Base-by-base conservation (phyloP, 2,113 vertebrate genomes). In the Corythornis vintsioides region DNA sequence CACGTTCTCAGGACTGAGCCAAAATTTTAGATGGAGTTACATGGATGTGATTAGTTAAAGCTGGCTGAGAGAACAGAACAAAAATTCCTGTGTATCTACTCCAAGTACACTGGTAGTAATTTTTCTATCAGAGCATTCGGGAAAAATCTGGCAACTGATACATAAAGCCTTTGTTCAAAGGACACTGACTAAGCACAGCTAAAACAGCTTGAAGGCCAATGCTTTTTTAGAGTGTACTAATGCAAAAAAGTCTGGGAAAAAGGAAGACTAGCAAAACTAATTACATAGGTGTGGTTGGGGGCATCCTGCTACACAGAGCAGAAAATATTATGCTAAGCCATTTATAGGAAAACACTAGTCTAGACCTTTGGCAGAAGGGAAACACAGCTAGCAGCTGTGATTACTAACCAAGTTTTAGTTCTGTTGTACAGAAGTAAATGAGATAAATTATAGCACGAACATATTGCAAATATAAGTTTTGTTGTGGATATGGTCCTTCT, bases 291-390 rank as follows among this genome's bases (percentile, higher is more conserved):
- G 10, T 89, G 88, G 83, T 22, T 88, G 45, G 81, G 69, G 73
- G 66, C 88, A 94, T 84, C 71, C 65, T 94, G 88, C 88, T 88
- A 94, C 88, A 94, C 16, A 78, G 86, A 78, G 86, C 38, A 94
- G 53, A 95, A 95, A 93, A 90, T 71, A 83, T 21, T 86, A 87
- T 33, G 40, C 55, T 81, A 80, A 92, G 87, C 43, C 65, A 59
- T 73, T 75, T 81, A 72, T 87, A 93, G 59, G 74, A 90, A 93
- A 63, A 45, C 88, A 88, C 80, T 76, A 82, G 88, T 84, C 95
- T 93, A 90, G 93, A 90, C 83, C 83, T 73, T 72, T 76, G 53
- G 83, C 63, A 92, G 65, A 20, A 90, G 35, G 33, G 17, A 93
- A 94, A 85, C 21, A 78, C 42, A 89, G 64, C 28, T 53, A 93